A percentile compares a stretch with the other conserved stretches of the same genome.
Evolutionary conservation across 2,888 invertebrate species (phyloP).

Genomic region (Quadroppia sp.): DNA sequence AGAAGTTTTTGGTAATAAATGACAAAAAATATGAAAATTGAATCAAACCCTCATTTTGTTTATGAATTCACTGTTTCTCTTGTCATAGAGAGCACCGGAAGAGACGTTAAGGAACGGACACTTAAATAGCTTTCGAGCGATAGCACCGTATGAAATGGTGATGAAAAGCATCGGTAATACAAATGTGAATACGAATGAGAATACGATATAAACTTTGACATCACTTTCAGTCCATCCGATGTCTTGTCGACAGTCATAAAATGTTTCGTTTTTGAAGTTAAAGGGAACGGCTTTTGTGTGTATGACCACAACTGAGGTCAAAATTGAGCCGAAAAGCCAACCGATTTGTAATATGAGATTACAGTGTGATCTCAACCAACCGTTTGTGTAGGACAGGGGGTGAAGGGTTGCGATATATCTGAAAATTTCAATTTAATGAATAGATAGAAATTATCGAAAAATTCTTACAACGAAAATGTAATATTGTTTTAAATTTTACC

Average conservation of each 20-base stretch:
- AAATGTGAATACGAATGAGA: conserved; percentile 40
- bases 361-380: conserved; percentile 39
- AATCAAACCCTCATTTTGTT: conserved; percentile 39
- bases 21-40: not conserved
- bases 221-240: conserved; percentile 30
- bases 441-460: too few species aligned
- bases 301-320: conserved; percentile 33
- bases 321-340: conserved; percentile 36
- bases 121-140: conserved; percentile 33
- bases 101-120: conserved; percentile 15
- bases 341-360: conserved; percentile 38
- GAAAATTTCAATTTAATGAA: too few species aligned
- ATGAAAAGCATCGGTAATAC: conserved; percentile 38
- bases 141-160: conserved; percentile 40
- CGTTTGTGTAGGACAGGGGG: conserved; percentile 37
- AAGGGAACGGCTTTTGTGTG: conserved; percentile 32
- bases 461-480: too few species aligned
- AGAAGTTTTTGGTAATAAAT: too few species aligned
- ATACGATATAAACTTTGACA: conserved; percentile 34
- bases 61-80: conserved; percentile 35
- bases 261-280: conserved; percentile 28
- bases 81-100: conserved; percentile 25
- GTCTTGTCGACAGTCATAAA: conserved; percentile 38
- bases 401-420: conserved; percentile 42
- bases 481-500: too few species aligned